These are phyloP conservation scores for Apomyelois bistriatella DNA, from an alignment of 2,888 invertebrate species.

Conservation along the genomic window DNA sequence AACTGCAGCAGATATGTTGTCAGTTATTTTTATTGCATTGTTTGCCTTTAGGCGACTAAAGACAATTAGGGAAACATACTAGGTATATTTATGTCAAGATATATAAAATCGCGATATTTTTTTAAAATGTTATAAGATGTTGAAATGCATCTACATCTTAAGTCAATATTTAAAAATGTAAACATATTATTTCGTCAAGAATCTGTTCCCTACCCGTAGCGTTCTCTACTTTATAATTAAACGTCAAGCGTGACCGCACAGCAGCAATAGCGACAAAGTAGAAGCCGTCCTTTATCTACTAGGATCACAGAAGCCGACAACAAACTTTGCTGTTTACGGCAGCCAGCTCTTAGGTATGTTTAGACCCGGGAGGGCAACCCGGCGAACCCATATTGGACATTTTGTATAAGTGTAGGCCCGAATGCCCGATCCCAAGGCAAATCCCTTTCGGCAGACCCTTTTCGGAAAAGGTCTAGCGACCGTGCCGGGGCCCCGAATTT, in stretches of 20 bases:
- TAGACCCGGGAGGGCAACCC: conserved; percentile 54
- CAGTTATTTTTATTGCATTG: too few relatives aligned
- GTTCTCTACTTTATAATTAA: too few relatives aligned
- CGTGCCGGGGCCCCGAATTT: conserved; percentile 74
- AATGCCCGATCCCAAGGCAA: conserved; percentile 71
- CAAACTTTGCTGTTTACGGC: conserved; percentile 74
- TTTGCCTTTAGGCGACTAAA: too few relatives aligned
- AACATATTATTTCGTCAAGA: too few relatives aligned
- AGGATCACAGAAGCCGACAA: conserved; percentile 55
- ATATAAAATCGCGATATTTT: too few relatives aligned
- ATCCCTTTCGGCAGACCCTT: conserved; percentile 77
- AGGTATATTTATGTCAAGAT: too few relatives aligned
- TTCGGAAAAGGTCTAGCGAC: conserved; percentile 66
- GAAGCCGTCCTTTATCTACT: conserved; percentile 28
- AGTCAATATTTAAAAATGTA: too few relatives aligned
- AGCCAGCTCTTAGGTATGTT: conserved; percentile 58
- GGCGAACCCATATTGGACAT: conserved; percentile 73
- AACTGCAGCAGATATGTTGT: too few relatives aligned
- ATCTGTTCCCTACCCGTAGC: too few relatives aligned
- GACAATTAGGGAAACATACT: too few relatives aligned
- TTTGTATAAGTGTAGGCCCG: conserved; percentile 77
- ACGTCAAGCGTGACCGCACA: background rate
- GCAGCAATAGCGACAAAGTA: conserved; percentile 1
- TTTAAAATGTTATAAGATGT: too few relatives aligned
- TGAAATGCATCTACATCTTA: too few relatives aligned